A percentile compares a stretch with the other conserved stretches of the same genome.
Conservation (phyloP, 37 sponge, comb jelly and placozoan genomes). For the Beroe ovata region DNA sequence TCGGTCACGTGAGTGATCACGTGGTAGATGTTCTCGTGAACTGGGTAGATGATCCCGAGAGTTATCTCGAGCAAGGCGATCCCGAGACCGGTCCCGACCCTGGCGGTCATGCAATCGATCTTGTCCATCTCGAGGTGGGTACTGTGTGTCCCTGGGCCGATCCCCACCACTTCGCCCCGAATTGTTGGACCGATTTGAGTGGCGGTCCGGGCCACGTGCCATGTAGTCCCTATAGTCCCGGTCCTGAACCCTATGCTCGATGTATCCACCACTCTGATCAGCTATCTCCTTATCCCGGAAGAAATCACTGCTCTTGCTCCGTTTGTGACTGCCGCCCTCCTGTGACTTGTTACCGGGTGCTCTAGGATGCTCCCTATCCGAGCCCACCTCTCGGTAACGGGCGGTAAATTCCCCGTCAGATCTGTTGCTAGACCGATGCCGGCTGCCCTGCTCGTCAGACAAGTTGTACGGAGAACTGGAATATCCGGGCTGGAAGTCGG, state of each 20-base stretch:
- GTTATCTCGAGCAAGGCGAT: constrained; percentile 7
- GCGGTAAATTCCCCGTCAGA: neutral
- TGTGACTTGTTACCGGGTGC: neutral
- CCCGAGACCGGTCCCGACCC: constrained; percentile 1
- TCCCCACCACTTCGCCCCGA: neutral
- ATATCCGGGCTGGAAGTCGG: neutral
- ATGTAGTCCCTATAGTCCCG: neutral
- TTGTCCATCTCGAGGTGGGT: neutral
- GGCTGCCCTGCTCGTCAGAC: neutral
- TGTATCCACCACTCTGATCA: constrained; percentile 39
- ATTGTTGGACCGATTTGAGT: neutral
- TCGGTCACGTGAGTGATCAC: constrained; percentile 26
- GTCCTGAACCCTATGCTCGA: constrained; percentile 4
- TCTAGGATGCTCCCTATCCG: neutral
- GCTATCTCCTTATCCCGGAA: constrained; percentile 47
- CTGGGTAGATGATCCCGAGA: neutral
- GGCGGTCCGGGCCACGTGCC: constrained; percentile 10
- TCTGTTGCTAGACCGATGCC: neutral
- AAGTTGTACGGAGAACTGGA: neutral
- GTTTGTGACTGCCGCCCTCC: neutral
- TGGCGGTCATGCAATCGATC: neutral
- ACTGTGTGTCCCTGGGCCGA: neutral
- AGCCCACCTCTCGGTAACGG: neutral
- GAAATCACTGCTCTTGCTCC: constrained; percentile 64
- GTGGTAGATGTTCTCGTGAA: neutral